Percentiles rank a stretch among this genome's conserved stretches.
Evolutionary conservation across 1,140 invertebrate genomes (phyloP).

Genomic region (Formica selysi): DNA sequence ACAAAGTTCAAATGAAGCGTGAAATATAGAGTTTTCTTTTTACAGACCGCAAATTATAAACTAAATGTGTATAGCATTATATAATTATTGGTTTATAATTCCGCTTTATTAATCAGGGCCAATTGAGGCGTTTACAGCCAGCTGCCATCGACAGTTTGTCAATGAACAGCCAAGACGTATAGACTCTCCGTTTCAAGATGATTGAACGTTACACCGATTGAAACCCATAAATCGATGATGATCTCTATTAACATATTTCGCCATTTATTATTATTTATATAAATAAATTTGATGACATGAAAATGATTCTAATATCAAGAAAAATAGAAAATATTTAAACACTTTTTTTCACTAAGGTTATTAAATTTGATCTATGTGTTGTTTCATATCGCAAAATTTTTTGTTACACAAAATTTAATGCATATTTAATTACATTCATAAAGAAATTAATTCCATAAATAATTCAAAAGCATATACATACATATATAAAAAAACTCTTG

Average conservation of each 20-base stretch:
- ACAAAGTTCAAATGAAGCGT: not conserved
- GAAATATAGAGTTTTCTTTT: not conserved
- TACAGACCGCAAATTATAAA: not conserved
- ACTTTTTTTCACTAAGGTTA: not conserved
- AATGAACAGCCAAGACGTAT: slow-evolving; percentile 47
- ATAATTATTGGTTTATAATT: slow-evolving; percentile 8
- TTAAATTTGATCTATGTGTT: slow-evolving; percentile 1
- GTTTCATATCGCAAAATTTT: not conserved
- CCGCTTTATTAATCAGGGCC: slow-evolving; percentile 31
- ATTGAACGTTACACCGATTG: slow-evolving; percentile 39
- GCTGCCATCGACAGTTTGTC: slow-evolving; percentile 55
- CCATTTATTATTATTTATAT: slow-evolving; percentile 22
- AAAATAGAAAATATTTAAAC: not conserved
- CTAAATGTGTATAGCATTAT: not conserved
- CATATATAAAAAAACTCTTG: not conserved
- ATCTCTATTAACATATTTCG: not conserved
- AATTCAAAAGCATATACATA: not conserved
- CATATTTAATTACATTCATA: not conserved
- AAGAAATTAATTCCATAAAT: not conserved
- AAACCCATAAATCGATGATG: slow-evolving; percentile 15
- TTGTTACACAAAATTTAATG: not conserved
- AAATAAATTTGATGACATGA: not conserved
- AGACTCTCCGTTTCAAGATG: slow-evolving; percentile 33
- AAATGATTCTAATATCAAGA: not conserved
- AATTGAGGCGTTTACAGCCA: slow-evolving; percentile 16